phyloP scores from a whole-genome alignment of 2,888 invertebrate genomes.

The Trissonchulus latispiculum region DNA sequence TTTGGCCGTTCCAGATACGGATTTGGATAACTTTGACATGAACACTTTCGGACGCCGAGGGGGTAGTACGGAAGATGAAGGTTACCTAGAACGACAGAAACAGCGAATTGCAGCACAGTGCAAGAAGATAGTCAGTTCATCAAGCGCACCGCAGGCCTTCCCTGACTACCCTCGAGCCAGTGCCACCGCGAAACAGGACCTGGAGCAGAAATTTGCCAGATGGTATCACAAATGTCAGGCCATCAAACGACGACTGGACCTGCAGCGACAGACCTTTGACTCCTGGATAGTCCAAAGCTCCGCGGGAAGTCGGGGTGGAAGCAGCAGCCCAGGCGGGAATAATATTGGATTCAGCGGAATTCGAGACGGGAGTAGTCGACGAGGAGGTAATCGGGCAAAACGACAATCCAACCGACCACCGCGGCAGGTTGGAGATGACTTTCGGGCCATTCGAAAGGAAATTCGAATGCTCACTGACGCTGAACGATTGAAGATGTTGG shows the following conservation, averaged over 20 bases:
- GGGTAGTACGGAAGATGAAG: not conserved
- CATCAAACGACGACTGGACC: not conserved
- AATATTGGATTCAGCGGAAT: not conserved
- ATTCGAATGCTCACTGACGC: slow-evolving; percentile 37
- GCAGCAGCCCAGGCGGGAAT: not conserved
- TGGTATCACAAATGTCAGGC: slow-evolving; percentile 13
- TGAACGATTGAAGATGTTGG: slow-evolving; percentile 33
- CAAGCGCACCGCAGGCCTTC: not conserved
- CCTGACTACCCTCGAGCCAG: not conserved
- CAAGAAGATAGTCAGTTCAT: not conserved
- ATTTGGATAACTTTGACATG: slow-evolving; percentile 4
- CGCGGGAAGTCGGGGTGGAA: not conserved
- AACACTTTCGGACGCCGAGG: not conserved
- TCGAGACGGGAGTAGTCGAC: not conserved
- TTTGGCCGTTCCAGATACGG: not conserved
- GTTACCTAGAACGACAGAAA: not conserved
- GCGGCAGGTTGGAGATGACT: not conserved
- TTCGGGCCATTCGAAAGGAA: slow-evolving; percentile 31
- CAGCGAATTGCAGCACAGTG: not conserved
- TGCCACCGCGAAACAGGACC: not conserved
- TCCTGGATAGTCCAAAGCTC: not conserved
- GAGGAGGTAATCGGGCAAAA: not conserved
- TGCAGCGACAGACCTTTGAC: not conserved
- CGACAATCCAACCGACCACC: not conserved
- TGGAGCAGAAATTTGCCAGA: not conserved